Evolutionary conservation across 2,797 vertebrate species (phyloP).

Genomic region (Syndactyla subalaris): DNA sequence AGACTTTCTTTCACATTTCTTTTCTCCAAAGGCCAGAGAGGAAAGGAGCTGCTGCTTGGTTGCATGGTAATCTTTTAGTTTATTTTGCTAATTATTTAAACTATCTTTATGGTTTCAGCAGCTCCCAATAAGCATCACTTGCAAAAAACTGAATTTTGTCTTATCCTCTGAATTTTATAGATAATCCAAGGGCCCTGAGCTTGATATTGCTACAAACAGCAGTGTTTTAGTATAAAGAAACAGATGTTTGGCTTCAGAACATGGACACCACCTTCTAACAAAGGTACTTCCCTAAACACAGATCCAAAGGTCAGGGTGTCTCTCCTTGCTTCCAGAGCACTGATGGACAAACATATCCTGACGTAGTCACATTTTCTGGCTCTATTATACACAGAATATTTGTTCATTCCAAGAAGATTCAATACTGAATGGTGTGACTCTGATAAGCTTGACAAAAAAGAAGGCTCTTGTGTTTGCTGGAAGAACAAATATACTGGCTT

Average conservation of each 20-base stretch:
- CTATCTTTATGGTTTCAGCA: neutral
- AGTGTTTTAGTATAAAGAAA: constrained; percentile 33
- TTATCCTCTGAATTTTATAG: neutral
- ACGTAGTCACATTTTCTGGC: neutral
- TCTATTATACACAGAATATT: neutral
- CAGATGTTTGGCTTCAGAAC: constrained; percentile 50
- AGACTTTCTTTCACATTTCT: neutral
- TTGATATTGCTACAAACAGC: constrained; percentile 24
- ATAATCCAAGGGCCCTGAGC: neutral
- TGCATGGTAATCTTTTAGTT: neutral
- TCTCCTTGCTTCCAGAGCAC: neutral
- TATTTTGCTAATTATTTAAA: neutral
- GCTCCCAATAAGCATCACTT: neutral
- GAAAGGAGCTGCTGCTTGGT: neutral
- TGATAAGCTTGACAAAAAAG: constrained; percentile 39
- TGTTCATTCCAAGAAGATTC: neutral
- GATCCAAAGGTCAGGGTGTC: neutral
- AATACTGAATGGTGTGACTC: neutral
- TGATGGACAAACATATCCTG: neutral
- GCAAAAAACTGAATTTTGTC: constrained; percentile 13
- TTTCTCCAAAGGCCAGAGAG: neutral
- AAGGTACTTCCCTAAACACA: neutral
- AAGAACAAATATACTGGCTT: neutral
- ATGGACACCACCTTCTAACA: neutral
- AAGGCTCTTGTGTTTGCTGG: neutral